These are phyloP conservation scores for Caenorhabditis tropicalis DNA, from an alignment of 1,140 invertebrate genomes.

Conservation along the genomic window DNA sequence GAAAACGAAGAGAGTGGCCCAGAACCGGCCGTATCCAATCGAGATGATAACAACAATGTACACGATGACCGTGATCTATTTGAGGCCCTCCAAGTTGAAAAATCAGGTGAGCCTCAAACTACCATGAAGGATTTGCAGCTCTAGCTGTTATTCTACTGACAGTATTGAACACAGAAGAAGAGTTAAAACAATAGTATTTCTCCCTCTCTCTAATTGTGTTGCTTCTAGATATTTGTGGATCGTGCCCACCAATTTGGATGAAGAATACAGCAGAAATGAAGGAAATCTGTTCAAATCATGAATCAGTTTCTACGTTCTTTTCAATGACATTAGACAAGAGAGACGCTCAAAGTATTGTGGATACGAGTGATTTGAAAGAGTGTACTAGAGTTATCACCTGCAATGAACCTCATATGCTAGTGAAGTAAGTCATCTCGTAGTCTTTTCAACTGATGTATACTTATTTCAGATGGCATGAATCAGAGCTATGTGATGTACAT, in stretches of 20 bases:
- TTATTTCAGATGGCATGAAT: conserved; percentile 47
- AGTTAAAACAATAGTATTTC: background rate
- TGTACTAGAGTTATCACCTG: conserved; percentile 29
- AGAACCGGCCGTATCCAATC: background rate
- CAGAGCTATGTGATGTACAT: conserved; percentile 45
- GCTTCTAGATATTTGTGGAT: conserved; percentile 42
- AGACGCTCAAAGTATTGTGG: background rate
- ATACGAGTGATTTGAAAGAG: conserved; percentile 2
- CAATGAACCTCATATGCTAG: conserved; percentile 39
- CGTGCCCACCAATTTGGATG: conserved; percentile 20
- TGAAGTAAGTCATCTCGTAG: conserved; percentile 24
- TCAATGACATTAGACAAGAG: conserved; percentile 27
- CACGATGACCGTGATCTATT: conserved; percentile 28
- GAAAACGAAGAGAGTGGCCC: background rate
- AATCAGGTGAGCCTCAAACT: conserved; percentile 10
- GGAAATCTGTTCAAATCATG: conserved; percentile 11
- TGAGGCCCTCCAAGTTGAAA: conserved; percentile 21
- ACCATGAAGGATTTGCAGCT: no score
- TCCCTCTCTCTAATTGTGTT: no score
- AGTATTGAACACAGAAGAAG: background rate
- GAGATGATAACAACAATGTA: conserved; percentile 10
- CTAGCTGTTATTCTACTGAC: no score
- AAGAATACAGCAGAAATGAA: background rate
- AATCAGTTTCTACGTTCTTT: conserved; percentile 25
- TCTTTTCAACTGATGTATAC: background rate